These are phyloP conservation scores for Ichneumoninae sp. DNA, from an alignment of 2,888 invertebrate species.

Conservation along the genomic window DNA sequence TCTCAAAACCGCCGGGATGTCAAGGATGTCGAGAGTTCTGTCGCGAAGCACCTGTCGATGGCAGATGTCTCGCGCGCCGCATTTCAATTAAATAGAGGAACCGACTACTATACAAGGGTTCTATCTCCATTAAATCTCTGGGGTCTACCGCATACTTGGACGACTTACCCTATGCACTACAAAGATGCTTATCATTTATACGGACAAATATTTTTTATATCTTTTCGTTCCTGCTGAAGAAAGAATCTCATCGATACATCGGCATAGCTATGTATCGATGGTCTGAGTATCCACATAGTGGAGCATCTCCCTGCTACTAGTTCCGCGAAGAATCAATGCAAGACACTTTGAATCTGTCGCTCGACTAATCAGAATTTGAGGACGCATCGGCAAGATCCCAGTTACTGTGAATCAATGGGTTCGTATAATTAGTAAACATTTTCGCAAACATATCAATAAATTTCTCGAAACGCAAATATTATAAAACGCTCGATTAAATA, in stretches of 20 bases:
- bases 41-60: constrained; percentile 47
- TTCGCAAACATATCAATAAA: neutral
- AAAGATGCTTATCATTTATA: neutral
- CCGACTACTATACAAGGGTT: neutral
- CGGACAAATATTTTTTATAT: neutral
- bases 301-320: constrained; percentile 43
- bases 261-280: neutral
- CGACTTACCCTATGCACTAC: neutral
- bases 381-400: too few relatives aligned
- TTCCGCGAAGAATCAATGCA: constrained; percentile 66
- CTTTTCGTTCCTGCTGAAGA: neutral
- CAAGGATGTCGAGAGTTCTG: constrained; percentile 22
- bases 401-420: neutral
- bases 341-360: constrained; percentile 59
- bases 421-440: neutral
- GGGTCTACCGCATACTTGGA: neutral
- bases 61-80: constrained; percentile 26
- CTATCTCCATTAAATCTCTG: constrained; percentile 6
- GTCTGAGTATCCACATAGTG: neutral
- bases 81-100: constrained; percentile 39
- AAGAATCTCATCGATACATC: neutral
- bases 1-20: neutral
- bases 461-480: neutral
- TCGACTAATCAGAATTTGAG: neutral
- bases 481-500: neutral